Evolutionary conservation across 2,797 vertebrate genomes (phyloP), one percentile per base, ranked within the genome.

Genomic region (Apogon talboti): DNA sequence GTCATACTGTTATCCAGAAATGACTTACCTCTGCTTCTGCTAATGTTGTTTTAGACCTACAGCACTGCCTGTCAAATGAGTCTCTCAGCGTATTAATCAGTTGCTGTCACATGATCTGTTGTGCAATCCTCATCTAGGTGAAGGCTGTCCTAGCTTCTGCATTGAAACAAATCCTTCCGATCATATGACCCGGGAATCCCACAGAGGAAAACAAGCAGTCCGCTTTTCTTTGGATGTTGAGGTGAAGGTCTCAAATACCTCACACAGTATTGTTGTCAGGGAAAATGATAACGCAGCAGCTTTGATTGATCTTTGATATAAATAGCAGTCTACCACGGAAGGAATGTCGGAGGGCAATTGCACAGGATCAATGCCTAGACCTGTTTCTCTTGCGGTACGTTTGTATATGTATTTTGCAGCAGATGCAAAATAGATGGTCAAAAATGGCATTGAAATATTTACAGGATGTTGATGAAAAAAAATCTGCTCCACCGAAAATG

Each of bases 271-370:
- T 76, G 60, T 59, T 62, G 59, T 65, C 58, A 50, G 7, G 59
- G 55, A 30, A 13, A 65, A 57, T 56, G 66, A 56, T 45, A 50
- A 75, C 67, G 72, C 43, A 30, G 52, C 62, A 30, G 45, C 21
- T 82, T 50, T n/a, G 14, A 84, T 79, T 14, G 63, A 79, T 67
- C 41, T 21, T 52, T 68, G 28, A 59, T 77, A 82, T 67, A 78
- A 83, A 85, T 76, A 70, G 38, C 1, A 2, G 19, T 6, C 3
- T 16, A 38, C 19, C 53, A 11, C 49, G 57, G 62, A 67, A 24
- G 8, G 9, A 16, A 67, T 51, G 66, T 72, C 47, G 51, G 66
- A 74, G 57, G 24, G 15, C 1, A 9, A 47, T 35, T 21, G 38
- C 19, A n/a, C n/a, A 84, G 77, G 67, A 73, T 21, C 9, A 13